phyloP scores from a whole-genome alignment of 2,113 vertebrate genomes.

The Heloderma charlesbogerti region DNA sequence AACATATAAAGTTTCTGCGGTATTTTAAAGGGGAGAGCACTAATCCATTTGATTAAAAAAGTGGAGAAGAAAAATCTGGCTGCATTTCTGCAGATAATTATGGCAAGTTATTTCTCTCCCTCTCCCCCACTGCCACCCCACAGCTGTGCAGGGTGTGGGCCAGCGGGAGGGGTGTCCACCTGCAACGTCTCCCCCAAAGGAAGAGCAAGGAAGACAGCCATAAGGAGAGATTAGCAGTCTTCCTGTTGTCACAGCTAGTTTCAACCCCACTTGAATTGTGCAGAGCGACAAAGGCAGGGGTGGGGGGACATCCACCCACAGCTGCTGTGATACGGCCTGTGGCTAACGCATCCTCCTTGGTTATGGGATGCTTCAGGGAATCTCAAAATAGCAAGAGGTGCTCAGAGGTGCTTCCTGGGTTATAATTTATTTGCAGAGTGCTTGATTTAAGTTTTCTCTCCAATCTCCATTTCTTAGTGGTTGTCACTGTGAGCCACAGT shows the following conservation, averaged over 20 bases:
- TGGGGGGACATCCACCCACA: background rate
- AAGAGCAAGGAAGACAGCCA: background rate
- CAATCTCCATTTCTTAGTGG: background rate
- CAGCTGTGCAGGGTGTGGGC: no score
- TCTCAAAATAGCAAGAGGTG: background rate
- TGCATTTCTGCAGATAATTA: background rate
- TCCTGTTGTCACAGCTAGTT: background rate
- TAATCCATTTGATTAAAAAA: background rate
- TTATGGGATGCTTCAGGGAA: background rate
- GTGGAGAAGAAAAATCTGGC: background rate
- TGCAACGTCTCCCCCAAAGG: background rate
- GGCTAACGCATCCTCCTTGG: background rate
- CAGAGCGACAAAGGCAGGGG: background rate
- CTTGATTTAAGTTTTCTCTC: background rate
- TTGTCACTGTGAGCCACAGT: conserved; percentile 1
- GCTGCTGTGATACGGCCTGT: background rate
- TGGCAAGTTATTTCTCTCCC: no score
- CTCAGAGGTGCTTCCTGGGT: background rate
- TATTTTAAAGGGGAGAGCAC: background rate
- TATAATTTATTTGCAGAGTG: background rate
- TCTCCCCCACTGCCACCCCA: no score
- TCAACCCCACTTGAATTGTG: background rate
- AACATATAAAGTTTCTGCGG: background rate
- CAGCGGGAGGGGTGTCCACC: background rate
- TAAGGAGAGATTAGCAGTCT: background rate